Evolutionary conservation across 1,140 invertebrate species (phyloP), one percentile per base, ranked within the genome.

Genomic region (Tyrophagus putrescentiae): DNA sequence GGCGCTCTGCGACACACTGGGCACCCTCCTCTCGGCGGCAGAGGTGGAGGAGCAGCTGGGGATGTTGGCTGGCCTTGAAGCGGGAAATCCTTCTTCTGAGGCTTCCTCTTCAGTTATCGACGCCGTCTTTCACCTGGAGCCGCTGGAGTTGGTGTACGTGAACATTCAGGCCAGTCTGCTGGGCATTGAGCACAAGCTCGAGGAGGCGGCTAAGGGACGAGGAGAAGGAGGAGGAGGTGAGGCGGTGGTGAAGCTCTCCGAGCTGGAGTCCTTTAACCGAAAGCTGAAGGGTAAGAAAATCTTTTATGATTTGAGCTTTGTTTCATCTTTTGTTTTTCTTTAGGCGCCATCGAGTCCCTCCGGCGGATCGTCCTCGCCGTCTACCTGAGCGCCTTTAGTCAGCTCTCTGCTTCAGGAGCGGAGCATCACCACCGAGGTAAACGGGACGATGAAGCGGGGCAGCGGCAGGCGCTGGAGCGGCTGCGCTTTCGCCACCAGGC

Each of bases 141-240:
- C 62, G 36, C 39, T 62, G 6, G 88, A 91, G 70, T 75, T 92
- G 41, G 89, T 85, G 0, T 82, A 88, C 65, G 69, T 91, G 16
- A 93, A 93, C 67, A 87, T 89, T 29, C 86, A 91, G 72, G 87
- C 87, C 0, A 85, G 84, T 66, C 80, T 89, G 0, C 86, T 90
- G 78, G 88, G 85, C 70, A 72, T 90, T 62, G 82, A 84, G 2
- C 83, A 82, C 60, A 87, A 87, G 71, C 64, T 72, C 33, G 65
- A 67, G n/a, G n/a, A n/a, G n/a, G 42, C 64, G 56, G 31, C 61
- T 67, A 48, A 63, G 53, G 39, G 25, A 34, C 33, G 53, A 65
- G 42, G 62, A 31, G 50, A 44, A 53, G 31, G 59, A 63, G 21
- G 60, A 52, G 41, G 57, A 61, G 27, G 56, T 52, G 31, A 60